Base-by-base conservation (phyloP, 2,888 invertebrate species). In the Caenorhabditis sp. region DNA sequence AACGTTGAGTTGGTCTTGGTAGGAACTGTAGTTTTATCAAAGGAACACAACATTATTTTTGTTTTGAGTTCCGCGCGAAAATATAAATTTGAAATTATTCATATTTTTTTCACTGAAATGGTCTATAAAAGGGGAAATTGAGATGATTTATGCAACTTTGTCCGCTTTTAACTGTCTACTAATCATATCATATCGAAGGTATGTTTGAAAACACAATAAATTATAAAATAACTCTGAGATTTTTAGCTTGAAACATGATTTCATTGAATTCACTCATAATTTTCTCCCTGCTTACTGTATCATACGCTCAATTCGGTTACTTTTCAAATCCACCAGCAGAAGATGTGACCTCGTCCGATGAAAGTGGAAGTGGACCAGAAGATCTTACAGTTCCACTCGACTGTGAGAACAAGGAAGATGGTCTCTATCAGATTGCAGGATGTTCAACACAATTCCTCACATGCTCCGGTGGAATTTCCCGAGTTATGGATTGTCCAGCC, bases 401-500 rank as follows among this genome's bases (percentile, higher is more conserved):
- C 50, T 72, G 71, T 31, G 50, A 59, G 0, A 53, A 27, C 0
- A 66, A 62, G 53, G 64, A 64, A 53, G 67, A 67, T 31, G 71
- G 71, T 12, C 55, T 72, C n/a, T 67, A 72, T 43, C 23, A 54
- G 12, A 67, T 72, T 24, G 66, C 58, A 8, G 67, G 61, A 27
- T 72, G 71, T 58, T 66, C 71, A 17, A 57, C 71, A 37, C 61
- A 64, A 27, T 72, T 72, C 17, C 58, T 72, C 57, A 72, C 71
- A 51, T 72, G 71, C 23, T 63, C 71, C 17, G 66, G 67, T 49
- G 70, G 70, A 62, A 72, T 66, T 19, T 27, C 71, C 10, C 58
- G 67, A 57, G 24, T 72, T n/a, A 67, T 72, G 71, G 67, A 67
- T 24, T 72, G 71, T 26, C 71, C 71, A 53, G 63, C 71, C 26